Evolutionary conservation across 2,113 vertebrate genomes (phyloP), one percentile per base, ranked within the genome.

Genomic region (Chascanopsetta lugubris): DNA sequence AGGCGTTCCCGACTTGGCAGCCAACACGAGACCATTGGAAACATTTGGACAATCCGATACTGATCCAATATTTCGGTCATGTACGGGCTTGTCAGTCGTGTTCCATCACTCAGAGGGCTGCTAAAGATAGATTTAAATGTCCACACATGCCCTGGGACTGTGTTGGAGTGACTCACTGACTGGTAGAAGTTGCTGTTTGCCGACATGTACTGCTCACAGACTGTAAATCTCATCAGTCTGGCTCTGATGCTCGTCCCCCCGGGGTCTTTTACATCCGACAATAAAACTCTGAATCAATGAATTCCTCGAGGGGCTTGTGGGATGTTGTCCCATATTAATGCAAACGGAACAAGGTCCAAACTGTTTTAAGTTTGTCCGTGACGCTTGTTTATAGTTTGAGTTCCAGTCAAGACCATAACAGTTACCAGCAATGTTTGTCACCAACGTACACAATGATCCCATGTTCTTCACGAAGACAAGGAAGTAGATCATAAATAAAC

Each of bases 161-260:
- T 38, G 38, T 27, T 15, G 29, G 45, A 21, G 34, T 75, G 59
- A 85, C 50, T 83, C 83, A 74, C 53, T 22, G 56, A 61, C 59
- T 30, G 57, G 48, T 72, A 61, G 11, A 43, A 22, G 45, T 32
- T 32, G 22, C 20, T 50, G 22, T 50, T 54, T 45, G 8, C n/a
- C 25, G 29, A 54, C 40, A 24, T 32, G 13, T 18, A 38, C 22
- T 11, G 15, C 29, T 40, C 12, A 26, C 30, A 57, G 26, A 63
- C 4, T 7, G 1, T 5, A 13, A 20, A 1, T 8, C 24, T 24
- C 50, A 50, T 55, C 13, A 43, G 42, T 15, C 47, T 32, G 17
- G 20, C 20, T 47, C 11, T 1, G 3, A 9, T 8, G 12, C 10
- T 13, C 2, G 40, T 8, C 36, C 59, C 46, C 30, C 25, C 0